A percentile compares a stretch with the other conserved stretches of the same genome.
These are phyloP conservation scores for Lepidurus apus DNA, from an alignment of 1,140 invertebrate genomes.

Conservation along the genomic window DNA sequence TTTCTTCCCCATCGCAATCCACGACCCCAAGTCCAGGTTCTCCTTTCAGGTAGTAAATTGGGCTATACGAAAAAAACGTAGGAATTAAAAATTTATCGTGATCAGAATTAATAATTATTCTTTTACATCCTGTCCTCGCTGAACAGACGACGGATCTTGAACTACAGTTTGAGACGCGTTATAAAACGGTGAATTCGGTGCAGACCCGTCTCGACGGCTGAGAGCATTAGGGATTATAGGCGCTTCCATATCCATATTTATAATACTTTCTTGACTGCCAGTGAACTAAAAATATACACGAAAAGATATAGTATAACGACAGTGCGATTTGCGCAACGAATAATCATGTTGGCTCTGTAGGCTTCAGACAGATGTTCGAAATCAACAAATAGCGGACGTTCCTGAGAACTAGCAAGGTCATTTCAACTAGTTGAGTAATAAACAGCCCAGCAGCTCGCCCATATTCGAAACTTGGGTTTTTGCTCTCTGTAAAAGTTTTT, in stretches of 20 bases:
- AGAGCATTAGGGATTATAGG: constrained; percentile 31
- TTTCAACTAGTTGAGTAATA: no score
- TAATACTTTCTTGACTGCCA: constrained; percentile 71
- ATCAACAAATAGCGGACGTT: no score
- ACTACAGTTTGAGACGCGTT: not conserved
- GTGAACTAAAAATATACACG: constrained; percentile 54
- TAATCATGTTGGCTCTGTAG: no score
- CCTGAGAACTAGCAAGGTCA: no score
- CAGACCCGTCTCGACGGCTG: not conserved
- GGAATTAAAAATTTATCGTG: no score
- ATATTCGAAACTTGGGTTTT: not conserved
- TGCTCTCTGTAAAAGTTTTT: not conserved
- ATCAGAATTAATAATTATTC: no score
- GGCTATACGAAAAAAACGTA: not conserved
- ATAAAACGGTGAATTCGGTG: not conserved
- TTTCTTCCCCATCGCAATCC: not conserved
- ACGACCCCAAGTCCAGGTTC: constrained; percentile 5
- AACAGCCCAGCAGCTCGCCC: no score
- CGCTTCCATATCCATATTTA: constrained; percentile 60
- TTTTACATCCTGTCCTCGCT: not conserved
- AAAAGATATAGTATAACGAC: not conserved
- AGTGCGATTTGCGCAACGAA: not conserved
- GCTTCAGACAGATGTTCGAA: no score
- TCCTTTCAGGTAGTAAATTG: not conserved
- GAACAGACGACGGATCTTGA: not conserved